Percentiles rank a stretch among this genome's conserved stretches.
Evolutionary conservation across 2,797 vertebrate species (phyloP).

Genomic region (Coluber constrictor): DNA sequence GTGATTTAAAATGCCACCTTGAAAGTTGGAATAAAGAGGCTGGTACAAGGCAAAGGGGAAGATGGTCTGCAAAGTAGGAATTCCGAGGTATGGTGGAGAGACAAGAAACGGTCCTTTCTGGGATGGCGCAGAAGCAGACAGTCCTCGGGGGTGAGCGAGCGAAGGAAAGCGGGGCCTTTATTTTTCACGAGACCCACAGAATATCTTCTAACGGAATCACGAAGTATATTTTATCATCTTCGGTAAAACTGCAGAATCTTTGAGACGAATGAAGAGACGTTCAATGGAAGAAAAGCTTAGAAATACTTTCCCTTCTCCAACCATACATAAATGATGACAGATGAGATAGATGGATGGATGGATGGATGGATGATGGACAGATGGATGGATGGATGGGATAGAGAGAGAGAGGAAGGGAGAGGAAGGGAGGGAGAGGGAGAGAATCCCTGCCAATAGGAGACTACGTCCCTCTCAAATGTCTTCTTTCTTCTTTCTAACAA

Average conservation of each 20-base stretch:
- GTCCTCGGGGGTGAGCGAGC: not conserved
- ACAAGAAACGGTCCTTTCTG: not conserved
- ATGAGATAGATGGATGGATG: too few species aligned
- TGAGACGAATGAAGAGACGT: not conserved
- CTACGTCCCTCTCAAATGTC: not conserved
- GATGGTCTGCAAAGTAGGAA: not conserved
- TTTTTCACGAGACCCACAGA: not conserved
- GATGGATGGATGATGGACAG: too few species aligned
- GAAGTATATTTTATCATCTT: not conserved
- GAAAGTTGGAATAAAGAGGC: not conserved
- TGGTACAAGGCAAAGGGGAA: not conserved
- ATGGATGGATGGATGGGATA: too few species aligned
- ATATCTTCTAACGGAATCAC: not conserved
- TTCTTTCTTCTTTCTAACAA: not conserved
- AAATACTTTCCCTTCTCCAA: not conserved
- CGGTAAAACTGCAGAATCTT: not conserved
- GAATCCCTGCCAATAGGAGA: not conserved
- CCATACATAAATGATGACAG: not conserved
- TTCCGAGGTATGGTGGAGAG: not conserved
- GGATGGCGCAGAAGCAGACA: not conserved
- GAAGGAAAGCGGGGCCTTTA: not conserved
- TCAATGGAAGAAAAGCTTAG: not conserved
- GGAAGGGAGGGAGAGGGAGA: too few species aligned
- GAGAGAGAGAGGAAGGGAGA: fast-evolving
- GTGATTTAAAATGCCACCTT: not conserved